phyloP scores from a whole-genome alignment of 2,113 vertebrate genomes.

The Procavia capensis region DNA sequence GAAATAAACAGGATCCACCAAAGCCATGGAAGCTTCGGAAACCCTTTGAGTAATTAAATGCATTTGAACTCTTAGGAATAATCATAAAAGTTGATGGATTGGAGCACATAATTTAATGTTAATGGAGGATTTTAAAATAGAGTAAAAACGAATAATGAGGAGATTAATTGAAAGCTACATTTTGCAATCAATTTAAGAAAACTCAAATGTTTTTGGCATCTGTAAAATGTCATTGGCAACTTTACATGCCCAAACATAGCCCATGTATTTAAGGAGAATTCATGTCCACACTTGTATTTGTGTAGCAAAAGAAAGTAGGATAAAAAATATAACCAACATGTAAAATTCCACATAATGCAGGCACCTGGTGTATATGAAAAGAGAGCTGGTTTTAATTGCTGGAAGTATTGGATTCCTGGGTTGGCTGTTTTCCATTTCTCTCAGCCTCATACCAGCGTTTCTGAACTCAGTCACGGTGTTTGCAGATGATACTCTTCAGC shows the following conservation, averaged over 20 bases:
- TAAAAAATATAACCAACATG: background rate
- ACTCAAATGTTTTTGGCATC: background rate
- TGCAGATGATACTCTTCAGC: background rate
- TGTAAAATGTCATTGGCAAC: background rate
- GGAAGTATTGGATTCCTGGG: no score
- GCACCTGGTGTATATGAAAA: background rate
- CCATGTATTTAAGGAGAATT: background rate
- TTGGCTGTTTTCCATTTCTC: background rate
- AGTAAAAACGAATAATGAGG: background rate
- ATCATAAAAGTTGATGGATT: background rate
- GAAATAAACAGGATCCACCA: background rate
- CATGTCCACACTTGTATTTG: background rate
- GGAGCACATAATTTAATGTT: background rate
- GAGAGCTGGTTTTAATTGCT: background rate
- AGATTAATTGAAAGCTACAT: background rate
- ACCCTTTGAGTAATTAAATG: background rate
- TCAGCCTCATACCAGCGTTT: background rate
- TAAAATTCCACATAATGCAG: background rate
- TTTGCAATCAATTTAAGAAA: conserved; percentile 66
- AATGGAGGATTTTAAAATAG: background rate
- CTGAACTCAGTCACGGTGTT: background rate
- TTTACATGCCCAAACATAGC: background rate
- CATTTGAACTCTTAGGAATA: background rate
- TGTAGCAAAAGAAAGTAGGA: background rate
- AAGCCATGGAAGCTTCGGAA: background rate